Evolutionary conservation across 30 jellyfish, hydroid and myxozoan genomes (phyloP).

Genomic region (Chironex yamaguchii): DNA sequence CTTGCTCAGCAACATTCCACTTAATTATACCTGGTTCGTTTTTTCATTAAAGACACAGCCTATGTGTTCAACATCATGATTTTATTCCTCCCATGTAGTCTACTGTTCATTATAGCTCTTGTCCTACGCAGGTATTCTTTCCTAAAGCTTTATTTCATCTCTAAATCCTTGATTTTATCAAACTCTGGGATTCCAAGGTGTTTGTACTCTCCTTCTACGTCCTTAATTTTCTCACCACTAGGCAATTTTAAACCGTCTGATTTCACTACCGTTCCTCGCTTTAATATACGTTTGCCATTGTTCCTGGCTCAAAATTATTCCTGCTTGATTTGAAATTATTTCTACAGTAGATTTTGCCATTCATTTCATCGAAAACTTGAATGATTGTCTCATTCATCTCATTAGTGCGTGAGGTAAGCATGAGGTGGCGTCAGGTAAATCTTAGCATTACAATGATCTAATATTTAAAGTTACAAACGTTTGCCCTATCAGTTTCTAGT

Average conservation of each 20-base stretch:
- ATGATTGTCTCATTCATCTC: too few relatives aligned
- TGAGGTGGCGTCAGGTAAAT: too few relatives aligned
- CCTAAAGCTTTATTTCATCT: neutral
- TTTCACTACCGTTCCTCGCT: neutral
- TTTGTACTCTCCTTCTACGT: neutral
- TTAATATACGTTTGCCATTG: too few relatives aligned
- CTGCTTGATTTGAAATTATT: too few relatives aligned
- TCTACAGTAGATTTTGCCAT: too few relatives aligned
- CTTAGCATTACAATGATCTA: too few relatives aligned
- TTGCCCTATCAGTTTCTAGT: too few relatives aligned
- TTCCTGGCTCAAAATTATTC: too few relatives aligned
- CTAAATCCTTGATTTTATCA: neutral
- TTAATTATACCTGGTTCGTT: neutral
- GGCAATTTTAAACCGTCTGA: neutral
- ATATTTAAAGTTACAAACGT: too few relatives aligned
- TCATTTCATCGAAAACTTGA: too few relatives aligned
- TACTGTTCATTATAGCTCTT: neutral
- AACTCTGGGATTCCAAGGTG: neutral
- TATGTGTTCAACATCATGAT: neutral
- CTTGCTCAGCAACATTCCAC: neutral
- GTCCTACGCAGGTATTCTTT: neutral
- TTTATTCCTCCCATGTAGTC: neutral
- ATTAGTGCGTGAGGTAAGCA: too few relatives aligned
- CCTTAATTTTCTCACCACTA: neutral
- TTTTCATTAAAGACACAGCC: neutral